These are phyloP conservation scores for Meles meles DNA, from an alignment of 2,113 vertebrate species.

Conservation along the genomic window DNA sequence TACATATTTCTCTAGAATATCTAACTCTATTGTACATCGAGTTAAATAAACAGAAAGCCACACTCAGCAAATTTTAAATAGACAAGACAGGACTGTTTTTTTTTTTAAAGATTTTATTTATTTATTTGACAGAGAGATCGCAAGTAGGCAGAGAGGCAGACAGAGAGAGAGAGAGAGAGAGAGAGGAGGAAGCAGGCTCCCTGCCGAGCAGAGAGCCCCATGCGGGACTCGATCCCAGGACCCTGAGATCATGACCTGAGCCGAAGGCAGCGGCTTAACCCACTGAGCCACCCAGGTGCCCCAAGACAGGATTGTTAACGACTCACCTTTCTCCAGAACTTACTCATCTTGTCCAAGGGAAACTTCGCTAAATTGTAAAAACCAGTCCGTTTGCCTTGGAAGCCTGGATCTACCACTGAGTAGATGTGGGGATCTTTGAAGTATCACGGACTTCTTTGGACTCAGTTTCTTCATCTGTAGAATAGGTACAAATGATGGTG, in stretches of 20 bases:
- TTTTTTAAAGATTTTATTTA: too few relatives aligned
- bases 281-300: too few relatives aligned
- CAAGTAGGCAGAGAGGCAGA: too few relatives aligned
- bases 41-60: background rate
- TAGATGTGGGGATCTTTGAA: background rate
- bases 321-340: background rate
- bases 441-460: background rate
- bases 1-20: background rate
- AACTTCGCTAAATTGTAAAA: background rate
- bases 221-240: too few relatives aligned
- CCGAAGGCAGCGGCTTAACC: too few relatives aligned
- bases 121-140: too few relatives aligned
- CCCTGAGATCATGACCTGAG: too few relatives aligned
- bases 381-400: background rate
- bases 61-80: too few relatives aligned
- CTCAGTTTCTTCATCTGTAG: background rate
- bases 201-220: too few relatives aligned
- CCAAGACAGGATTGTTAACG: background rate
- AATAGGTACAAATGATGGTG: background rate
- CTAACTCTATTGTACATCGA: background rate
- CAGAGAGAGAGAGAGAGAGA: too few relatives aligned
- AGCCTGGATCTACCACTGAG: background rate
- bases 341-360: background rate
- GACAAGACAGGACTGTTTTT: too few relatives aligned
- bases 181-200: too few relatives aligned